Evolutionary conservation across 2,113 vertebrate genomes (phyloP).

Genomic region (Channa maculata): DNA sequence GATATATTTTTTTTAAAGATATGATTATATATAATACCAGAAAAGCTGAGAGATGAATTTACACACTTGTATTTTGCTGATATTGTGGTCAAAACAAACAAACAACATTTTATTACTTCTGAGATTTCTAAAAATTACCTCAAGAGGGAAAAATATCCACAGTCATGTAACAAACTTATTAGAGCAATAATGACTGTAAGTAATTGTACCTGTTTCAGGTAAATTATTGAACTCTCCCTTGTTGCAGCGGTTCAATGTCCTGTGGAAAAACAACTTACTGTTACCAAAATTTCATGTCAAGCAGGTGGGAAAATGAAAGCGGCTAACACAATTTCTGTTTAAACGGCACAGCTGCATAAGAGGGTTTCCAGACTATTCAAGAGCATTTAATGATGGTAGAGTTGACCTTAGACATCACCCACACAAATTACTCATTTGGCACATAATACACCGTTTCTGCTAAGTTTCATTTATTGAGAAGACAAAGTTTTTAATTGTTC

Average conservation of each 20-base stretch:
- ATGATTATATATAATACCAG: neutral
- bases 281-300: constrained; percentile 11
- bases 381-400: constrained; percentile 55
- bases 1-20: too few species aligned
- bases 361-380: constrained; percentile 52
- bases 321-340: constrained; percentile 37
- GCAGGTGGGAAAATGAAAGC: constrained; percentile 46
- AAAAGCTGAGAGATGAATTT: neutral
- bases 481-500: constrained; percentile 45
- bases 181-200: neutral
- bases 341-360: constrained; percentile 22
- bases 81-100: neutral
- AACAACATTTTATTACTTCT: neutral
- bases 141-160: neutral
- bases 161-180: too few species aligned
- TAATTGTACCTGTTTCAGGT: neutral
- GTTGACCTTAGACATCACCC: constrained; percentile 61
- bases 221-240: neutral
- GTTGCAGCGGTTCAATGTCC: fast-evolving
- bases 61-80: neutral
- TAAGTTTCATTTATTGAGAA: constrained; percentile 79
- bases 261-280: constrained; percentile 3
- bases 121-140: neutral
- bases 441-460: constrained; percentile 52
- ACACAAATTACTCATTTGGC: constrained; percentile 69